phyloP scores from a whole-genome alignment of 2,113 vertebrate genomes.

The Xiphias gladius region DNA sequence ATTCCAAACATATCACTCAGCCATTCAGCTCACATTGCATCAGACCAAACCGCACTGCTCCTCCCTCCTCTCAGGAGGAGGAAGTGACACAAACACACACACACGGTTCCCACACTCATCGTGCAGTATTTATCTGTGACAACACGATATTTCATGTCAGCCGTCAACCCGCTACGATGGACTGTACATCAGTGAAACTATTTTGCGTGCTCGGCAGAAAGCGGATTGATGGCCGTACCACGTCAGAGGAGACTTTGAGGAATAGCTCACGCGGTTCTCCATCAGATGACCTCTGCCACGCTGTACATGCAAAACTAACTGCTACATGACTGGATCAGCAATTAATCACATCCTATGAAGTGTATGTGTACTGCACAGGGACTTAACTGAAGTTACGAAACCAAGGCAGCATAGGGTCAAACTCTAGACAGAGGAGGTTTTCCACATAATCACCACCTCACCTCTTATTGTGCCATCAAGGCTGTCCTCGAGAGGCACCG shows the following conservation, averaged over 20 bases:
- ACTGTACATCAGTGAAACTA: constrained; percentile 23
- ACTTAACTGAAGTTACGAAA: background rate
- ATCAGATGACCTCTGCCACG: constrained; percentile 45
- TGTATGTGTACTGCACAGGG: background rate
- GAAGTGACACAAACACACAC: constrained; percentile 25
- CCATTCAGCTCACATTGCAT: constrained; percentile 41
- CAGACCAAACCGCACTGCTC: background rate
- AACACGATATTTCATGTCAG: constrained; percentile 65
- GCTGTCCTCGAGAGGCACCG: background rate
- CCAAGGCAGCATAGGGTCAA: background rate
- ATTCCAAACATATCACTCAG: background rate
- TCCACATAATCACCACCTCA: background rate
- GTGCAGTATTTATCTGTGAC: constrained; percentile 50
- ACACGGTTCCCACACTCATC: background rate
- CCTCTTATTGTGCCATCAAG: constrained; percentile 6
- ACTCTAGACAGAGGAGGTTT: background rate
- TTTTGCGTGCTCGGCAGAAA: constrained; percentile 57
- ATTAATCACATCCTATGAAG: background rate
- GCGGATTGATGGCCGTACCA: constrained; percentile 50
- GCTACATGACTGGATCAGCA: constrained; percentile 9
- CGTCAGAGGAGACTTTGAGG: constrained; percentile 36
- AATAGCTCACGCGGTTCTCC: constrained; percentile 8
- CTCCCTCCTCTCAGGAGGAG: constrained; percentile 19
- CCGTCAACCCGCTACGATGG: constrained; percentile 31
- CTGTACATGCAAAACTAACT: constrained; percentile 26